Conservation (phyloP, 2,888 invertebrate species). For the Latheticus oryzae region DNA sequence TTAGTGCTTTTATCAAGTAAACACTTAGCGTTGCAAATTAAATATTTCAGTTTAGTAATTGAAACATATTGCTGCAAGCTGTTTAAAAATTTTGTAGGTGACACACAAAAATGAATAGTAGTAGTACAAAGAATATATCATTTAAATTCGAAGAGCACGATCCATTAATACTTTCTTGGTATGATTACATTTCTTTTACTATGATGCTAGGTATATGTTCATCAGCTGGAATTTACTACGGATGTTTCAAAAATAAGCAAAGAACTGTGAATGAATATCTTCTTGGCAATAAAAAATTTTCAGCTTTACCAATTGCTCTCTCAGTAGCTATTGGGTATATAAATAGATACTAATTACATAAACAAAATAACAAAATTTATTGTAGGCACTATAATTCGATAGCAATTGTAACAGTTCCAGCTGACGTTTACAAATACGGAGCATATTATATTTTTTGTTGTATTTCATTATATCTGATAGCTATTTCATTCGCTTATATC, state of each 20-base stretch:
- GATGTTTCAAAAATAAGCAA: constrained; percentile 70
- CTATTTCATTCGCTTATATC: constrained; percentile 60
- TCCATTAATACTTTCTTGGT: no score
- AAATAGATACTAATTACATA: neutral
- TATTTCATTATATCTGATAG: constrained; percentile 62
- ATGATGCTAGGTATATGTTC: constrained; percentile 68
- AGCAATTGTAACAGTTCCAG: constrained; percentile 78
- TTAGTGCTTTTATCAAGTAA: no score
- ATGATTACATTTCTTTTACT: constrained; percentile 69
- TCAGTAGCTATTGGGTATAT: constrained; percentile 78
- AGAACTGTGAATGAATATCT: constrained; percentile 76
- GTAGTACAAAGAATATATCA: no score
- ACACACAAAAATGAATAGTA: neutral
- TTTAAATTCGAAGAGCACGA: no score
- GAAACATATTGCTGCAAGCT: no score
- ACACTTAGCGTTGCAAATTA: no score
- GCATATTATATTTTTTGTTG: constrained; percentile 70
- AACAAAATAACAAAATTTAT: neutral
- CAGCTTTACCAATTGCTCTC: constrained; percentile 78
- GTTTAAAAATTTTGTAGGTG: no score
- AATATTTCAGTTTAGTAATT: no score
- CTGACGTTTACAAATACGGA: constrained; percentile 80
- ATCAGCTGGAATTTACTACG: constrained; percentile 72
- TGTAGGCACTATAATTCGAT: constrained; percentile 79
- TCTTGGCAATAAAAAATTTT: constrained; percentile 79